Base-by-base conservation (phyloP, 2,797 vertebrate species). In the Thalassophryne amazonica region DNA sequence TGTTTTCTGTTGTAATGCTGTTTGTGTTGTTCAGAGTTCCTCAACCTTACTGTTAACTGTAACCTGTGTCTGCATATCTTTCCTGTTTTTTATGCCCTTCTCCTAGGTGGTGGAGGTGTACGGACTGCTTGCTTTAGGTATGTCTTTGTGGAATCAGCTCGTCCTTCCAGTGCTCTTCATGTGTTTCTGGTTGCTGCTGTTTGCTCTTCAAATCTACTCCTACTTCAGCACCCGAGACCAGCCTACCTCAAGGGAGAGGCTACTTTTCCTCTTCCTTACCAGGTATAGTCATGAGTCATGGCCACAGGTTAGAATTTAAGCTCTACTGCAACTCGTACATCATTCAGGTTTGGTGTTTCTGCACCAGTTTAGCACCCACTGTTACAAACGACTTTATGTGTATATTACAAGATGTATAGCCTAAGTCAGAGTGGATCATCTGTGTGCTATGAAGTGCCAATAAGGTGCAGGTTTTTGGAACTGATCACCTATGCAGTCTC, bases 61-160 rank as follows among this genome's bases (percentile, higher is more conserved):
- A 18, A 10, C 18, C 6, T 21, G 5, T 32, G 13, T 42, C 14
- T 50, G 0, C 20, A 2, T 36, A 1, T 10, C 0, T 42, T 11
- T 29, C 1, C 24, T 22, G 12, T 1, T 43, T 6, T 31, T 11
- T 40, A 2, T 24, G 6, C 35, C 14, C 20, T 7, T 74, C 34
- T 18, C 27, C 19, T 52, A 99, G 97, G 95, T 99, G 55, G 96
- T 98, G 69, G 96, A 99, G 54, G 96, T 99, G 1, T 99, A 99
- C 3, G 97, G 96, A 18, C 92, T 98, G 50, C 88, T 98, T 16
- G 96, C 97, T 7, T 72, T 99, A 80, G 97, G 95, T 16, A 98
- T 99, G 95, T 98, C 96, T 62, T 84, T 99, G 16, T 99, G 97
- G 97, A 99, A 98, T 86, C 96, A 98, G 80, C 92, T 99, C 64